Evolutionary conservation across 2,797 vertebrate species (phyloP).

Genomic region (Chelon labrosus): DNA sequence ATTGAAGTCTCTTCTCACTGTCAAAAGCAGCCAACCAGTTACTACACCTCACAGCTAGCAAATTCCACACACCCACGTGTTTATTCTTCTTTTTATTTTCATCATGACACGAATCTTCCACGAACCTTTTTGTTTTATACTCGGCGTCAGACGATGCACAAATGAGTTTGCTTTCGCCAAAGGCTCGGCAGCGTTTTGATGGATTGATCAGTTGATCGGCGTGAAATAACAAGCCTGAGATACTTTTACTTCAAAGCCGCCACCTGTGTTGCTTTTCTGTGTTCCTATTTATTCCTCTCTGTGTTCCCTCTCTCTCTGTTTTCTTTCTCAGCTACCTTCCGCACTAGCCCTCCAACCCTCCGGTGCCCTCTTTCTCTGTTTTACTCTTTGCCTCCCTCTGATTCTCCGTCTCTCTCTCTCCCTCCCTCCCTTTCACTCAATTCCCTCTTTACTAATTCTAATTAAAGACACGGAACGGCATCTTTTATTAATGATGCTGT

Average conservation of each 20-base stretch:
- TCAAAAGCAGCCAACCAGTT: slow-evolving; percentile 35
- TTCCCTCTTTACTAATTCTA: slow-evolving; percentile 65
- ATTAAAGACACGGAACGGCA: slow-evolving; percentile 75
- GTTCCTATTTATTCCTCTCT: not conserved
- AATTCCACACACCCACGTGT: not conserved
- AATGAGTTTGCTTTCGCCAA: too few species aligned
- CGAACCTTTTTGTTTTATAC: not conserved
- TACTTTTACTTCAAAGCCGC: not conserved
- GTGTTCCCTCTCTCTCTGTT: not conserved
- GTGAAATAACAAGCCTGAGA: slow-evolving; percentile 22
- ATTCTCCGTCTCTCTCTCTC: not conserved
- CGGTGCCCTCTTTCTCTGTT: slow-evolving; percentile 3
- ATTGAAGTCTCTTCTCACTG: slow-evolving; percentile 38
- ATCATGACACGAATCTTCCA: not conserved
- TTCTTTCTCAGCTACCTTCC: not conserved
- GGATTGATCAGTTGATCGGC: not conserved
- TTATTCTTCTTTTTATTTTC: not conserved
- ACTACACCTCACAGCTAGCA: slow-evolving; percentile 26
- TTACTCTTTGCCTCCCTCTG: not conserved
- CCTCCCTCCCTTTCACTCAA: slow-evolving; percentile 26
- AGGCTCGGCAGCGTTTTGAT: not conserved
- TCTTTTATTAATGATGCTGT: slow-evolving; percentile 81
- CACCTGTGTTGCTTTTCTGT: slow-evolving; percentile 19
- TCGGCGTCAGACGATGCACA: too few species aligned
- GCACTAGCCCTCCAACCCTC: slow-evolving; percentile 7